Evolutionary conservation across 2,888 invertebrate species (phyloP).

Genomic region (Halictus quadricinctus): DNA sequence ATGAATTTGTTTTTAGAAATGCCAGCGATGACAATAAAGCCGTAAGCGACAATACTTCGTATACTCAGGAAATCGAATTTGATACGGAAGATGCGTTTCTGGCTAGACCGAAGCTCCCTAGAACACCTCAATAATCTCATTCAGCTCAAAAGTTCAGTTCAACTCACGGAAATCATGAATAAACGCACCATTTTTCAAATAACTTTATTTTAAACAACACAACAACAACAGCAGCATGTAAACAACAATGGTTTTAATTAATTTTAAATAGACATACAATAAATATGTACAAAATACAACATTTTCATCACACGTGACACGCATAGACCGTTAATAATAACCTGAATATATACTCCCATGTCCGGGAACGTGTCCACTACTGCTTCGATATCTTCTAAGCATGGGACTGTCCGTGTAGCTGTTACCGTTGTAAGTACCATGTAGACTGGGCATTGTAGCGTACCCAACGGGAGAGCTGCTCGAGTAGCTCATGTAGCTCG

Average conservation of each 20-base stretch:
- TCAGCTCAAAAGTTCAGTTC: background rate
- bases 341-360: conserved; percentile 50
- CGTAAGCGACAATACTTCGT: conserved; percentile 10
- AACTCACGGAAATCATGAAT: background rate
- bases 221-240: conserved; percentile 35
- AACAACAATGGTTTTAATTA: conserved; percentile 40
- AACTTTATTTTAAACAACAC: conserved; percentile 61
- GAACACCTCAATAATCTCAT: conserved; percentile 71
- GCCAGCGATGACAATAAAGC: conserved; percentile 17
- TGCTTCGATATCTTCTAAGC: conserved; percentile 65
- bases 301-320: conserved; percentile 5
- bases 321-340: conserved; percentile 54
- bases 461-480: conserved; percentile 59
- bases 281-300: conserved; percentile 58
- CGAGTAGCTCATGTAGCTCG: conserved; percentile 47
- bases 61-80: conserved; percentile 35
- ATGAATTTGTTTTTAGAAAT: conserved; percentile 48
- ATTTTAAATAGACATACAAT: conserved; percentile 51
- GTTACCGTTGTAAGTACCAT: conserved; percentile 55
- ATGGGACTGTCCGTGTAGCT: conserved; percentile 62
- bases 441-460: conserved; percentile 62
- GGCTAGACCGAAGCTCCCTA: conserved; percentile 76
- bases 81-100: conserved; percentile 72
- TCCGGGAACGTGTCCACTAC: conserved; percentile 52
- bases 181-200: background rate